Evolutionary conservation across 2,797 vertebrate species (phyloP), one percentile per base, ranked within the genome.

Genomic region (Sebastiscus albofasciatus): DNA sequence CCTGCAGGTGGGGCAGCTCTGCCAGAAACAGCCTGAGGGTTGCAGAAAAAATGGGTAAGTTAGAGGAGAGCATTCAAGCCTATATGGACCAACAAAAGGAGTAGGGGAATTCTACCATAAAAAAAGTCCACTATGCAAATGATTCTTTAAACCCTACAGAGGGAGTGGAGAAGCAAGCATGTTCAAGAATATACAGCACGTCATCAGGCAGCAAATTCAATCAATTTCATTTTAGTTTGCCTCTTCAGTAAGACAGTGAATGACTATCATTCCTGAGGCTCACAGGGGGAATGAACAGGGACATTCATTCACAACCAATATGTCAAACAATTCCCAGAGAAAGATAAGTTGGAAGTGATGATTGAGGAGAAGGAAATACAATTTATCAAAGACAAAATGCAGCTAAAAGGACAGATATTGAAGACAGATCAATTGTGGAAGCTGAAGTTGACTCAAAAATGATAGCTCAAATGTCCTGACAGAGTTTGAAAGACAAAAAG

Each of bases 1-100:
- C 97, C 91, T 98, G 97, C 79, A 99, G 95, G 65, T 98, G 97
- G 5, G 97, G 97, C 66, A 99, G 94, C 93, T 99, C 98, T 0
- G 96, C 77, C 65, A 97, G 94, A 82, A 99, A 99, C 78, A 96
- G 95, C 83, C 98, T 99, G 90, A 31, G 55, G 22, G 65, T 11
- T 1, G 12, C 52, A 54, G 42, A 33, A 39, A 7, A 83, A 13
- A 24, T 5, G 20, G 34, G 24, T 24, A 34, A 10, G 74, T 0
- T 13, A 52, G 34, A 14, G 61, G 5, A 71, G 6, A 20, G n/a
- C 22, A 9, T 54, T 4, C 61, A 22, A 20, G 56, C 18, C 20
- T 49, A 29, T n/a, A 2, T 29, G 4, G 7, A 36, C 33, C 6
- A 60, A 13, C 2, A 26, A 22, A n/a, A 42, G 49, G 20, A 24